Evolutionary conservation across 2,797 vertebrate genomes (phyloP), one percentile per base, ranked within the genome.

Genomic region (Lindbergichthys nudifrons): DNA sequence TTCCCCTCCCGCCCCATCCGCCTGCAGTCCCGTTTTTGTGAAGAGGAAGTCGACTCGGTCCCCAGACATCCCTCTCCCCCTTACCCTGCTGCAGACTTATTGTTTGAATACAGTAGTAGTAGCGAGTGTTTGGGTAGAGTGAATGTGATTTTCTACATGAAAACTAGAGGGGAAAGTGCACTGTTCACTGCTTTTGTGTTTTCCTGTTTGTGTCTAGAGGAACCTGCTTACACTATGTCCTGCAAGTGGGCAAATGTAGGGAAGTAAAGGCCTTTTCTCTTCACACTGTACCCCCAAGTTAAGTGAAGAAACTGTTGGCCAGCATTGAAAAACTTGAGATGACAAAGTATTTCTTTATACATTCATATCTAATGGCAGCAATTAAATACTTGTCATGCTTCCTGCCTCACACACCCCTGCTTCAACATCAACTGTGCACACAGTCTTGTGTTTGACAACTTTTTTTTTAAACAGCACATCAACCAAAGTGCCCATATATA

Each of bases 101-200:
- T 92, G 91, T 93, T 90, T 88, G 82, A 87, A 76, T 89, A 86
- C 83, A 87, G 91, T 87, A 80, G 84, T 90, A 81, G 73, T 67
- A 72, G 79, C 46, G 41, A 86, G 79, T 82, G 53, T 88, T 85
- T 86, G 84, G 58, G 79, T 78, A 42, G 53, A 77, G 72, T 52
- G 81, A 83, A 73, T 84, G 87, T 75, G 50, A 75, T 85, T 87
- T 88, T 53, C 60, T 78, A 77, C 69, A 71, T 43, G 71, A 77
- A 73, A 63, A 8, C 39, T 51, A n/a, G 57, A 82, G 87, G 73
- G 32, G 80, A 86, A 86, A 82, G 76, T 89, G 86, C 75, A 65
- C 73, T 69, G 70, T 72, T 75, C 65, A 84, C 83, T 80, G 69
- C 75, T 74, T 79, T 81, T 76, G 74, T 75, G 61, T 84, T 83